Base-by-base conservation (phyloP, 2,888 invertebrate genomes). In the Dromius quadrimaculatus region DNA sequence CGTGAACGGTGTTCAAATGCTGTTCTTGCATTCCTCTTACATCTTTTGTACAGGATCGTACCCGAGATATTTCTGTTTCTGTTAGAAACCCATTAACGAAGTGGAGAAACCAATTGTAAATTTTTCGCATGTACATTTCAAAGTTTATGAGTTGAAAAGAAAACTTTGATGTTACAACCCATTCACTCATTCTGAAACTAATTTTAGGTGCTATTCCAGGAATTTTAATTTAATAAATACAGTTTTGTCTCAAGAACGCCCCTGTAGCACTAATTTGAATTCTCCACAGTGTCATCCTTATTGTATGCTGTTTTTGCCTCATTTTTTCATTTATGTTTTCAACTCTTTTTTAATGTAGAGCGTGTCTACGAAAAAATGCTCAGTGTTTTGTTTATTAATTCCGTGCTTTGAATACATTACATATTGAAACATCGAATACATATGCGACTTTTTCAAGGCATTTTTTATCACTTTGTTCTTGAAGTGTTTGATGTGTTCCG, bases 341-440 rank as follows among this genome's bases (percentile, higher is more conserved):
- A 63, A 45, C 63, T 45, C 43, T 63, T 63, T 23, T 28, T 41
- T 63, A 63, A 63, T 43, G 28, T 45, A 45, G 20, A 41, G 20
- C 22, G 36, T 61, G 22, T 41, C 61, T 61, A 38, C 15, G 38
- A 61, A 61, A 23, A 63, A 63, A 63, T 63, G 63, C 15, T 43
- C 45, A 43, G 22, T 63, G 41, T 45, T 59, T 59, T 36, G 59
- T 36, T 59, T 59, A 59, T 59, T 59, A 59, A 63, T 43, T 41
- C 17, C 43, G 63, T 63, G 41, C 43, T 15, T 32, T 17, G 63
- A 41, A 63, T 63, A 63, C 28, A 63, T 63, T 43, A 28, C 32
- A 20, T 20, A 59, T 34, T 59, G 36, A 41, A 43, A 22, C 41
- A 23, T 61, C 61, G 41, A 17, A 41, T 59, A 36, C 22, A 28